Evolutionary conservation across 1,140 invertebrate genomes (phyloP).

Genomic region (Mactra quadrangularis): DNA sequence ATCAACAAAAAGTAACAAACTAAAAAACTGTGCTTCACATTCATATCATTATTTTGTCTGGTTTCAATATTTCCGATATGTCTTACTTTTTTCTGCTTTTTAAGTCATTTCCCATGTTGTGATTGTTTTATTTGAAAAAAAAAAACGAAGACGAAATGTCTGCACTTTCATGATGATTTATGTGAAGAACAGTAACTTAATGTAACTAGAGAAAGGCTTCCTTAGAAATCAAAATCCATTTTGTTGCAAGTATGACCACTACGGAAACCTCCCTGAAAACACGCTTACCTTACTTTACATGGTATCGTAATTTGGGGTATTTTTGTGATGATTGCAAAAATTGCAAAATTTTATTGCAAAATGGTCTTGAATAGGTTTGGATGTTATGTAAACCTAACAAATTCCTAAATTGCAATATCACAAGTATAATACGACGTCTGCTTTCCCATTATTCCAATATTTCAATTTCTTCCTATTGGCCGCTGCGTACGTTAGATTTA

Average conservation of each 20-base stretch:
- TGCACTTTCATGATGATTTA: no score
- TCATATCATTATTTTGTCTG: no score
- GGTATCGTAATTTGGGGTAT: neutral
- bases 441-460: constrained; percentile 16
- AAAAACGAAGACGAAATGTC: no score
- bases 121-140: no score
- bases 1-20: no score
- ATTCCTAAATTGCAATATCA: constrained; percentile 38
- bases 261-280: constrained; percentile 39
- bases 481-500: constrained; percentile 28
- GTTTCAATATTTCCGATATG: no score
- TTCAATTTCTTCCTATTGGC: constrained; percentile 19
- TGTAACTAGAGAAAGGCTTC: constrained; percentile 40
- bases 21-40: no score
- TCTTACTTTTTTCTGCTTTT: no score
- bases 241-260: neutral
- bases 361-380: constrained; percentile 20
- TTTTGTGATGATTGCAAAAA: constrained; percentile 25
- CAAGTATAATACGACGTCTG: constrained; percentile 16
- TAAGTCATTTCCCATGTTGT: no score
- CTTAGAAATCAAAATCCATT: neutral
- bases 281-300: constrained; percentile 34
- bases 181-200: constrained; percentile 48
- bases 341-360: neutral
- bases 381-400: constrained; percentile 20